Evolutionary conservation across 64 coral and sea anemone species (phyloP), one percentile per base, ranked within the genome.

Genomic region (Porites australiensis): DNA sequence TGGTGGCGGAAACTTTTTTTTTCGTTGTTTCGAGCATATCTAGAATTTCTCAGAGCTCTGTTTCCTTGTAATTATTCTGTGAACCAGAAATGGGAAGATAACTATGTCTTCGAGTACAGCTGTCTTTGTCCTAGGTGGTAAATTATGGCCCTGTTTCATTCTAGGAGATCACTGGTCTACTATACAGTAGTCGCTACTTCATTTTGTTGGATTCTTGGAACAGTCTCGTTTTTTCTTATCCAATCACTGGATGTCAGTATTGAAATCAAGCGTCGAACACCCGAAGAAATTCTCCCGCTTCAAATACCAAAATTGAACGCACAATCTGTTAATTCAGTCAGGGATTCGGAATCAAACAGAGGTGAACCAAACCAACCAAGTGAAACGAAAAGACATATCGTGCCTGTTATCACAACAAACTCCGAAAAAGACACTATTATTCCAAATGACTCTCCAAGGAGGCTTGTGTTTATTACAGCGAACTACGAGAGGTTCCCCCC

Each of bases 191-290:
- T 97, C 44, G 70, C 91, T 43, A 97, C 95, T 22, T 97, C 95
- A 46, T 70, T 97, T 77, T 97, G 90, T 82, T 97, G 95, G 95
- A 91, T 97, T 18, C 87, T 97, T 88, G 95, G 95, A 63, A 97
- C 95, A 18, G 77, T 97, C 67, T 45, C 92, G 13, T 97, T 97
- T 72, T 91, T 97, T 63, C 70, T 97, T 58, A 83, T 97, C 62
- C 95, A 97, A 15, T 97, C 95, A 11, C 46, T 97, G 50, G 95
- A 97, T 37, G 95, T 97, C 57, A 97, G 79, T 23, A 94, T 97
- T 60, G 95, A 97, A 73, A 88, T 97, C 13, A 97, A 97, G 45
- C 37, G 91, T 15, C 78, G 92, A 53, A 82, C 82, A 15, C 85
- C 91, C 45, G 92, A 88, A 10, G 88, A 91, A 63, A 87, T 91